A percentile compares a stretch with the other conserved stretches of the same genome.
phyloP scores from a whole-genome alignment of 2,113 vertebrate genomes.

The Nematolebias whitei region DNA sequence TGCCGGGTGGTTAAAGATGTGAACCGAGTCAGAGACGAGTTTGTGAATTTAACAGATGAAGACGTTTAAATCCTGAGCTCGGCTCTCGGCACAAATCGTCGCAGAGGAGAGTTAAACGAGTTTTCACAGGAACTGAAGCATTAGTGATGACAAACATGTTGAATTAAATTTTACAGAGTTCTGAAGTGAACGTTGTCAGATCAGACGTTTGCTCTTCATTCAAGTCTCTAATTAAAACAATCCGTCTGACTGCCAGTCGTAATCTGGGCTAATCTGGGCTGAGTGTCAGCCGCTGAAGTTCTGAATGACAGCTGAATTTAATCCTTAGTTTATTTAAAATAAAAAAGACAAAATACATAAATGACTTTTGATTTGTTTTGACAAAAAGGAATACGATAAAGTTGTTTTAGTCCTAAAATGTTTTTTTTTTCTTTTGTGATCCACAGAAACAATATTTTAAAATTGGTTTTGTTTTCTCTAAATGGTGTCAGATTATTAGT shows the following conservation, averaged over 20 bases:
- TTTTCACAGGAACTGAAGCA: constrained; percentile 15
- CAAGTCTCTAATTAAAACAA: constrained; percentile 25
- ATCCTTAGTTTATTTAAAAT: neutral
- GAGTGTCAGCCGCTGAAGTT: neutral
- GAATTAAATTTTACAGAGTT: constrained; percentile 33
- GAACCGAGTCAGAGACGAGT: constrained; percentile 9
- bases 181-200: constrained; percentile 11
- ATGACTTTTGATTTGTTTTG: too few relatives aligned
- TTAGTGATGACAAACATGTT: constrained; percentile 30
- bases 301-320: neutral
- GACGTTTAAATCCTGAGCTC: constrained; percentile 35
- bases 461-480: too few relatives aligned
- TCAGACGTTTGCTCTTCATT: constrained; percentile 22
- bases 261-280: too few relatives aligned
- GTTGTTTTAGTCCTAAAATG: too few relatives aligned
- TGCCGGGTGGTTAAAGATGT: neutral
- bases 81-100: constrained; percentile 12
- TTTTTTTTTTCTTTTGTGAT: too few relatives aligned
- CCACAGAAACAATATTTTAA: too few relatives aligned
- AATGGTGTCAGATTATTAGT: too few relatives aligned
- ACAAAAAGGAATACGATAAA: too few relatives aligned
- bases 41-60: constrained; percentile 23
- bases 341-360: neutral
- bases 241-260: constrained; percentile 15
- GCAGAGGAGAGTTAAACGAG: constrained; percentile 3